phyloP scores from a whole-genome alignment of 2,797 vertebrate species.

The Lagodon rhomboides region DNA sequence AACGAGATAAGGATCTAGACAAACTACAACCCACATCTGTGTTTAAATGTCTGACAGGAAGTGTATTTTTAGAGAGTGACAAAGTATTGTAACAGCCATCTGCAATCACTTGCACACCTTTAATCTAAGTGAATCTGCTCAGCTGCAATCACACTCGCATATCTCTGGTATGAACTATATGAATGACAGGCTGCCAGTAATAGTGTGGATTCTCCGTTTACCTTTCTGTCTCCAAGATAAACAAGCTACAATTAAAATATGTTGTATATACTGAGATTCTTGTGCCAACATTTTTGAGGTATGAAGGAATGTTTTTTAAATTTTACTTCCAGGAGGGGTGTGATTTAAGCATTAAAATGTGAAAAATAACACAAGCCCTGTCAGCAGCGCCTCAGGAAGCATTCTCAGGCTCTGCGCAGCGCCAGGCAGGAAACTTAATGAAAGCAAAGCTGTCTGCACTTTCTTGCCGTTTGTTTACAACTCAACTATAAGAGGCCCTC shows the following conservation, averaged over 20 bases:
- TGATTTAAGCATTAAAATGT: not conserved
- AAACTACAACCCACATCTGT: not conserved
- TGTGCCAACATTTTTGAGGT: not conserved
- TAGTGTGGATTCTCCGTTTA: not conserved
- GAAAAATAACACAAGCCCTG: not conserved
- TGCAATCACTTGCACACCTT: not conserved
- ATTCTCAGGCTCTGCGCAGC: not conserved
- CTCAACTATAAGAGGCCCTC: slow-evolving; percentile 12
- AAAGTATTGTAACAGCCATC: not conserved
- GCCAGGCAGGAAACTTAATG: slow-evolving; percentile 16
- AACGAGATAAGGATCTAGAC: not conserved
- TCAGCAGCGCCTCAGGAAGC: slow-evolving; percentile 1
- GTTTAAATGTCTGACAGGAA: not conserved
- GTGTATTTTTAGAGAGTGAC: not conserved
- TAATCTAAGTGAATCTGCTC: not conserved
- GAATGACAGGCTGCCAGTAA: not conserved
- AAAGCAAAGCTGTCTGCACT: slow-evolving; percentile 23
- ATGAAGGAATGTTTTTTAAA: not conserved
- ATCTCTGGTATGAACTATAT: slow-evolving; percentile 5
- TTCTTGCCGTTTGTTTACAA: slow-evolving; percentile 49
- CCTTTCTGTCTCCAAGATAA: not conserved
- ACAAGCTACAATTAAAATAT: not conserved
- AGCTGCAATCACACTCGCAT: not conserved
- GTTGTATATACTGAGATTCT: not conserved
- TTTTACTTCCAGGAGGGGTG: not conserved